Percentiles rank a stretch among this genome's conserved stretches.
Conservation (phyloP, 2,888 invertebrate genomes). For the Glyphotaelius pellucidus region DNA sequence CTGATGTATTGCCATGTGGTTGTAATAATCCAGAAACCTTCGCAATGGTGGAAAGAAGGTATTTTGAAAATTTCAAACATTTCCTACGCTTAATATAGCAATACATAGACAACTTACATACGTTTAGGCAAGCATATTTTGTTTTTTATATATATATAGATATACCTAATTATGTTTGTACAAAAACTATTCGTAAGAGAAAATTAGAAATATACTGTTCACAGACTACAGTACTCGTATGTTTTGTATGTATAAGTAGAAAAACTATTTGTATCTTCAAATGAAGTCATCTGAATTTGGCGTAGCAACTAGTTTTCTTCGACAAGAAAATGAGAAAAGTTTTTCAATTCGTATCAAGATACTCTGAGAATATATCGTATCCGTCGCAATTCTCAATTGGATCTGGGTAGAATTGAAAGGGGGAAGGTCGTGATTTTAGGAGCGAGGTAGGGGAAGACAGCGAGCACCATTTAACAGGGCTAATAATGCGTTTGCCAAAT, state of each 20-base stretch:
- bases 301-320: not conserved
- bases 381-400: conserved; percentile 11
- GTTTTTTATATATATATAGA: too few relatives aligned
- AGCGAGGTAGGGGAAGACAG: conserved; percentile 34
- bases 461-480: conserved; percentile 44
- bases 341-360: not conserved
- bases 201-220: too few relatives aligned
- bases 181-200: too few relatives aligned
- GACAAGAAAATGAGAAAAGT: not conserved
- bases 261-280: not conserved
- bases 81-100: too few relatives aligned
- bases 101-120: too few relatives aligned
- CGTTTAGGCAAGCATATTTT: too few relatives aligned
- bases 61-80: too few relatives aligned
- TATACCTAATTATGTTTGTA: too few relatives aligned
- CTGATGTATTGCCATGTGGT: too few relatives aligned
- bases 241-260: not conserved
- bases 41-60: too few relatives aligned
- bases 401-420: not conserved
- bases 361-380: not conserved
- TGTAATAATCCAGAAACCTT: too few relatives aligned
- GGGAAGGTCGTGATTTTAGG: conserved; percentile 38
- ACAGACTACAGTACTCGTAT: not conserved
- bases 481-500: conserved; percentile 54
- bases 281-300: not conserved